These are phyloP conservation scores for Nanorana parkeri DNA, from an alignment of 2,113 vertebrate species.

Conservation along the genomic window DNA sequence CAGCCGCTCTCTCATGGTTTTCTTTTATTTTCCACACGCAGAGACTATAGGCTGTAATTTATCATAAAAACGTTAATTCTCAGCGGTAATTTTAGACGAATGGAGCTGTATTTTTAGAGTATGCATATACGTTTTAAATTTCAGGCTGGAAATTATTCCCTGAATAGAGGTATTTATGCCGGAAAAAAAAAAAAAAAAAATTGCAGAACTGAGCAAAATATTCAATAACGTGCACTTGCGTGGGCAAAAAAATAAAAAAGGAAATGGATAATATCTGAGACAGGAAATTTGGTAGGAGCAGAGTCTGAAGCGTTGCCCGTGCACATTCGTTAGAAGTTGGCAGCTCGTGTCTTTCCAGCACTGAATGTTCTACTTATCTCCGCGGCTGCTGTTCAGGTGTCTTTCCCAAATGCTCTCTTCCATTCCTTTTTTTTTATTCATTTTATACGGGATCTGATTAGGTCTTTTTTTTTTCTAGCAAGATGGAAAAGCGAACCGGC, in stretches of 20 bases:
- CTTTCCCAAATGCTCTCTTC: background rate
- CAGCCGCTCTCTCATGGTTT: no score
- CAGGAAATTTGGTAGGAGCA: background rate
- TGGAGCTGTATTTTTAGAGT: background rate
- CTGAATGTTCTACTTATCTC: background rate
- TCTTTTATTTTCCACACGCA: no score
- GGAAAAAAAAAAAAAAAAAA: no score
- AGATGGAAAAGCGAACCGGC: background rate
- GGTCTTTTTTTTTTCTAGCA: background rate
- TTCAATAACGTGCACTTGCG: background rate
- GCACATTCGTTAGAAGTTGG: no score
- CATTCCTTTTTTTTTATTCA: background rate
- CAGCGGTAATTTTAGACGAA: background rate
- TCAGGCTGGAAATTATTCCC: no score
- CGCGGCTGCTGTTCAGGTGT: background rate
- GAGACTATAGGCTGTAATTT: background rate
- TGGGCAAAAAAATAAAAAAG: constrained; percentile 65
- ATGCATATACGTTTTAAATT: constrained; percentile 7
- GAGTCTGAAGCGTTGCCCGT: no score
- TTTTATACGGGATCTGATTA: background rate
- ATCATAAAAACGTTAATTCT: background rate
- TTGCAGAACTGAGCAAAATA: background rate
- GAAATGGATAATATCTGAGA: constrained; percentile 46
- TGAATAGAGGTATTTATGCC: constrained; percentile 12
- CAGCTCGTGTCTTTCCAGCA: no score